phyloP scores from a whole-genome alignment of 2,797 vertebrate genomes.

The Acanthurus lineatus region DNA sequence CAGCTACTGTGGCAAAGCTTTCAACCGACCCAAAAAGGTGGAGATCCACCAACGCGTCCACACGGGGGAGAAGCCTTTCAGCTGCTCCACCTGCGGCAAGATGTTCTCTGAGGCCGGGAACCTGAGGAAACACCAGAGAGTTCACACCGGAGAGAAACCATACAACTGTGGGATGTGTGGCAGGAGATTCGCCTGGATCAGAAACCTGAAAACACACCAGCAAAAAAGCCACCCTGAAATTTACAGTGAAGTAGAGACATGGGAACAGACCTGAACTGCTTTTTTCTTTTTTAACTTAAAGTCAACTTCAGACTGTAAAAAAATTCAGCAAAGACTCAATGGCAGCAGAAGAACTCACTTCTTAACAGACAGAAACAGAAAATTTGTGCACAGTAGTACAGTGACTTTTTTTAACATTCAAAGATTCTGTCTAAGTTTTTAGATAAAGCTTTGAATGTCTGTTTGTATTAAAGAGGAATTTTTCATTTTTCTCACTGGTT shows the following conservation, averaged over 20 bases:
- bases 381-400: background rate
- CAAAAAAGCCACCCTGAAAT: conserved; percentile 80
- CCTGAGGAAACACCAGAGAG: conserved; percentile 87
- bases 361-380: background rate
- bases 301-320: no score
- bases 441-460: no score
- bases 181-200: conserved; percentile 86
- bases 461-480: no score
- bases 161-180: conserved; percentile 87
- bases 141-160: conserved; percentile 88
- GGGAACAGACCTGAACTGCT: conserved; percentile 14
- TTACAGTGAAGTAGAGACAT: conserved; percentile 30
- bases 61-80: conserved; percentile 88
- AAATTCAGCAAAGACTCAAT: background rate
- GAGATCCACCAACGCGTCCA: conserved; percentile 89
- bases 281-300: background rate
- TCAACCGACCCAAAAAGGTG: conserved; percentile 90
- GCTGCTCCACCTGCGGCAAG: conserved; percentile 88
- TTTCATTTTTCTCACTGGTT: no score
- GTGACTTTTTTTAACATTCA: background rate
- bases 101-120: conserved; percentile 87
- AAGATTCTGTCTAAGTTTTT: background rate
- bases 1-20: conserved; percentile 90
- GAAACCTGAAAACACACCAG: conserved; percentile 88
- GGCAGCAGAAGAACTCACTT: background rate